Evolutionary conservation across 1,140 invertebrate genomes (phyloP), one percentile per base, ranked within the genome.

Genomic region (Zaprionus vittiger): DNA sequence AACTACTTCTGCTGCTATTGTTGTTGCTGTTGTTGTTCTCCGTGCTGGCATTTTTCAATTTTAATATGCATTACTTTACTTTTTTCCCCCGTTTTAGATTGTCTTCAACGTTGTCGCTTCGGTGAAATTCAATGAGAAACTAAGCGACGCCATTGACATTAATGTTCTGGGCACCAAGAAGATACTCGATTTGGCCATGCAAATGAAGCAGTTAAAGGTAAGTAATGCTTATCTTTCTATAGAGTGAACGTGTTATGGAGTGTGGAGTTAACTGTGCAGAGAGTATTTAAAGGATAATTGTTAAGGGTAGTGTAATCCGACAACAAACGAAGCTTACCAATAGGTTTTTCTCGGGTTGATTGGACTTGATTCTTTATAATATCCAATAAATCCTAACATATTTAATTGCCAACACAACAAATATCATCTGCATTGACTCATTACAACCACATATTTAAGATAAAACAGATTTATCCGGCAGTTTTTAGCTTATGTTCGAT

Each of bases 61-160:
- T 81, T 84, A 84, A 89, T 89, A 87, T 87, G 81, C 74, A 87
- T 86, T 80, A 80, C 83, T 72, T 80, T 52, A 49, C 54, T 47
- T 73, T 70, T 22, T 20, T 38, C 15, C 49, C 17, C 24, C 95
- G 6, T 9, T 17, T 54, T 93, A 95, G 73, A 93, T 98, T 55
- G 95, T 98, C n/a, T 97, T 98, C 91, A 97, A 98, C 86, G 96
- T 95, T 5, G 98, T 98, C 2, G 98, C 98, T 1, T 98, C 97
- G n/a, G 95, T 98, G 11, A 95, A 96, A 84, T 98, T 98, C 93
- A 96, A 98, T 91, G 97, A 98, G 92, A 94, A 95, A 54, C 92
- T 98, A 17, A 95, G 95, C 85, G 63, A 90, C n/a, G 94, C 95
- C 0, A 93, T 95, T 22, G 93, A 94, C 31, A 95, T 95, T 28